Evolutionary conservation across 2,888 invertebrate species (phyloP), one percentile per base, ranked within the genome.

Genomic region (Synanthedon vespiformis): DNA sequence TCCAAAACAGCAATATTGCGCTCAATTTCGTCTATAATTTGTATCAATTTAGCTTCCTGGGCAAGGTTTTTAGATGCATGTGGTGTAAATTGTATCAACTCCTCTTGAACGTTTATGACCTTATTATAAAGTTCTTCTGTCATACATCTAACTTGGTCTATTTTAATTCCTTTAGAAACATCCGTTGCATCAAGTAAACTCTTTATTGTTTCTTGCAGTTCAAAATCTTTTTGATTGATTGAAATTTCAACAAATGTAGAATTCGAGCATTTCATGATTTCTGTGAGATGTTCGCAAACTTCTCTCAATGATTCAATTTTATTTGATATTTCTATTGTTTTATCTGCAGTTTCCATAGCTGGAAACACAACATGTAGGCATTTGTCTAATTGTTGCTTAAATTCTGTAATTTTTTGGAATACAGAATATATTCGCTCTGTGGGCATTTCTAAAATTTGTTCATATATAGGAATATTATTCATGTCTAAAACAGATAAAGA

Each of bases 391-490:
- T 77, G 67, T 50, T 71, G 62, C 61, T 80, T 83, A 54, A 85
- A 77, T 54, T 75, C 70, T 57, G 65, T 61, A 57, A 86, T 68
- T 44, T 58, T 72, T 64, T 76, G 65, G 44, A 77, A 63, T 53
- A 80, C 69, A 62, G 70, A 70, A 70, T 76, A 65, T 71, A 79
- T 61, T 66, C 66, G 74, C 60, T 80, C 79, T 57, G 72, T 61
- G 22, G 80, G 68, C 58, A 79, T 67, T 63, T 80, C 77, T 68
- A 78, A 61, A 59, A 78, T 69, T 66, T 76, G 69, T 73, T 82
- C 80, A 60, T 73, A 80, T 61, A 78, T 64, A 74, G 80, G 77
- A 77, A 84, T 80, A 73, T 82, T 77, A 62, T 61, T 71, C 54
- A 63, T 62, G 59, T 83, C 79, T 67, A 84, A 60, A 51, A 78